Percentiles rank a stretch among this genome's conserved stretches.
phyloP scores from a whole-genome alignment of 2,113 vertebrate species.

The Hystrix brachyura region DNA sequence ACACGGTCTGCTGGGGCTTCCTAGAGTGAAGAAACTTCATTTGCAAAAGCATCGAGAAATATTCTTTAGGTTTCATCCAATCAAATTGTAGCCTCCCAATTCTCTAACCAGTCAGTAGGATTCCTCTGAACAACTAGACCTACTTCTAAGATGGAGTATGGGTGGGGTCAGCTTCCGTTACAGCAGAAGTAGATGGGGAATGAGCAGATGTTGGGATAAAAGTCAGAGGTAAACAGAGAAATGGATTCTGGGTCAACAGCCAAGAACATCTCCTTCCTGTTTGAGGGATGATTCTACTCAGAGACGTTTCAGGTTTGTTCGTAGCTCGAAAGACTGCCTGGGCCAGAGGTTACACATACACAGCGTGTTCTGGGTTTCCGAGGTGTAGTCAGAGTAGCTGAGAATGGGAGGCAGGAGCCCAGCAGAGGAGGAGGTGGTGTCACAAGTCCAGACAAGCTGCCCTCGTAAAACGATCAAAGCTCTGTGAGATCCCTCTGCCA shows the following conservation, averaged over 20 bases:
- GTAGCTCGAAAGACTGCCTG: neutral
- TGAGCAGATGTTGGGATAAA: neutral
- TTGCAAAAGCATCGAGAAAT: neutral
- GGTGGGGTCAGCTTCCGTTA: neutral
- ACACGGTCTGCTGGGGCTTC: neutral
- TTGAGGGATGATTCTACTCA: neutral
- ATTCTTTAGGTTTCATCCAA: neutral
- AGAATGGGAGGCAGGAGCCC: neutral
- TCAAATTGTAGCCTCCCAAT: neutral
- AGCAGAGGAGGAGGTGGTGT: constrained; percentile 70
- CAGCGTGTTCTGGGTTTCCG: neutral
- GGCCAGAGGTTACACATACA: neutral
- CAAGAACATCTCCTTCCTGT: neutral
- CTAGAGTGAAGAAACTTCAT: neutral
- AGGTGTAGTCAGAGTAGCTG: neutral
- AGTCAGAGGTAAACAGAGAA: neutral
- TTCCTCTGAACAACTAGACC: neutral
- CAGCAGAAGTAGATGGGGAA: neutral
- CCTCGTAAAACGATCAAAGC: constrained; percentile 81
- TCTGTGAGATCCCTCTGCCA: constrained; percentile 62
- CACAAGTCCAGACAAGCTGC: constrained; percentile 38
- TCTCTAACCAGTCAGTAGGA: neutral
- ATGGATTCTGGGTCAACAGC: neutral
- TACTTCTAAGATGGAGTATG: neutral
- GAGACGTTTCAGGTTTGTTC: neutral